phyloP scores from a whole-genome alignment of 2,113 vertebrate species.

The Saguinus imperator region DNA sequence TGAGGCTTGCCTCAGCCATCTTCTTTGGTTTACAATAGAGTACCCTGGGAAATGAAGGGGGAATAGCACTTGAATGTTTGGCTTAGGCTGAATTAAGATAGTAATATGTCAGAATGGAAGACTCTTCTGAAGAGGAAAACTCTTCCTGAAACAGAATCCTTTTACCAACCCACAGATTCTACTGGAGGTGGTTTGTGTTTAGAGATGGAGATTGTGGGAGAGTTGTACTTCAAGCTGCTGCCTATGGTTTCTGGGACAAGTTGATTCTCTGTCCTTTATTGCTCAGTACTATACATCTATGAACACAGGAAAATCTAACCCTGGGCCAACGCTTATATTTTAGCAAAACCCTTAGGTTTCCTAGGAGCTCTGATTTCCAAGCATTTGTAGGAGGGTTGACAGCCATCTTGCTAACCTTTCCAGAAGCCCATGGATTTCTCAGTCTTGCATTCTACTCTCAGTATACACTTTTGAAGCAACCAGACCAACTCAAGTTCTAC shows the following conservation, averaged over 20 bases:
- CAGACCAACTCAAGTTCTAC: not conserved
- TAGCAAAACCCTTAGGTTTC: not conserved
- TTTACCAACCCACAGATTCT: not conserved
- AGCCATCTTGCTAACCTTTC: not conserved
- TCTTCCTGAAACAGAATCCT: not conserved
- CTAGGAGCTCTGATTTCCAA: not conserved
- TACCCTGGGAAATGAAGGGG: not conserved
- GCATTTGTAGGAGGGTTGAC: too few relatives aligned
- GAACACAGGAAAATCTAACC: not conserved
- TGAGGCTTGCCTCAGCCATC: too few relatives aligned
- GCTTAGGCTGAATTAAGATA: not conserved
- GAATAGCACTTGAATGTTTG: not conserved
- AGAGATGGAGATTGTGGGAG: not conserved
- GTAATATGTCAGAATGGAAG: not conserved
- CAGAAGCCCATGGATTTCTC: not conserved
- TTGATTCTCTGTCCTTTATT: not conserved
- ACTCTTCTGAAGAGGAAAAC: not conserved
- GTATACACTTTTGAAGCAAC: not conserved
- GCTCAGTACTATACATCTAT: not conserved
- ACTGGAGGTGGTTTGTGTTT: not conserved
- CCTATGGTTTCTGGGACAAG: not conserved
- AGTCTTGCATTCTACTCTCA: not conserved
- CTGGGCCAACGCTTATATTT: not conserved
- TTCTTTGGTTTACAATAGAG: not conserved
- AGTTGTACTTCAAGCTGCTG: not conserved